Evolutionary conservation across 2,888 invertebrate genomes (phyloP).

Genomic region (Philonicus albiceps): DNA sequence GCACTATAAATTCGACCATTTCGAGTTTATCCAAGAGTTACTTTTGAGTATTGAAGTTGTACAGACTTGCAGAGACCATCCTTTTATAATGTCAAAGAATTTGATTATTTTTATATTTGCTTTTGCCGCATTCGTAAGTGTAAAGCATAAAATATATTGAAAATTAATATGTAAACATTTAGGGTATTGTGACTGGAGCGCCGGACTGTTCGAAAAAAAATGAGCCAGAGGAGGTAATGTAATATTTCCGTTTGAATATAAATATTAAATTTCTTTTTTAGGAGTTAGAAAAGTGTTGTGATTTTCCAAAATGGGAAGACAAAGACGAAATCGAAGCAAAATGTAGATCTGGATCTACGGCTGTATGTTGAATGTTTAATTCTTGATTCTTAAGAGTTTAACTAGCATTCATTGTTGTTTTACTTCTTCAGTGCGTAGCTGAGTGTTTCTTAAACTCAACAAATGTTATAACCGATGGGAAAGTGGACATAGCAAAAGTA

Average conservation of each 20-base stretch:
- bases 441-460: slow-evolving; percentile 33
- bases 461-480: background rate
- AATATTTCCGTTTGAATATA: background rate
- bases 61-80: background rate
- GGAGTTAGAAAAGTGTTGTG: background rate
- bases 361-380: background rate
- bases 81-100: background rate
- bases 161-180: background rate
- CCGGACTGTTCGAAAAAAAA: slow-evolving; percentile 19
- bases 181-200: background rate
- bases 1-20: background rate
- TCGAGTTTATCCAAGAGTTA: background rate
- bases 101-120: background rate
- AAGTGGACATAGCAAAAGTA: slow-evolving; percentile 1
- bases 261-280: background rate
- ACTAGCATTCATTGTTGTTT: background rate
- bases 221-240: background rate
- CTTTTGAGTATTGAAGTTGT: background rate
- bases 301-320: slow-evolving; percentile 18
- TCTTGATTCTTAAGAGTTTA: background rate
- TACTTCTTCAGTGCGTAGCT: background rate
- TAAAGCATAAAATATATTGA: background rate
- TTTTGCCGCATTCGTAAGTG: background rate
- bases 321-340: background rate
- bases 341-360: background rate